These are phyloP conservation scores for Bubo bubo DNA, from an alignment of 2,113 vertebrate species.

Conservation along the genomic window DNA sequence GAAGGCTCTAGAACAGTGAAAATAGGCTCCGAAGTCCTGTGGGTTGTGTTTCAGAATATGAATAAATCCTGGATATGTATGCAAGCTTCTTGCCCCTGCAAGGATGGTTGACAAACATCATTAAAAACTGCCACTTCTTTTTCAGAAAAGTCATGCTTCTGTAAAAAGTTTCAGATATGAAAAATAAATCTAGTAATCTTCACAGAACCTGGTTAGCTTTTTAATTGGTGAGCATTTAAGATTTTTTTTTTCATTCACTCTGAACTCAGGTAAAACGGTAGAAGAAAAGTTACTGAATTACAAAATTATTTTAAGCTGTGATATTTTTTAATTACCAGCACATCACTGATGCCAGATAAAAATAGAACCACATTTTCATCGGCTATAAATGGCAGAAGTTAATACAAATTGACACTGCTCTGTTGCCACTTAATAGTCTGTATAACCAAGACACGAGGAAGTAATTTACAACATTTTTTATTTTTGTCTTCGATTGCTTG, in stretches of 20 bases:
- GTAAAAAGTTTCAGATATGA: neutral
- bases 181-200: neutral
- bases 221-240: neutral
- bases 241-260: neutral
- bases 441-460: neutral
- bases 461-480: neutral
- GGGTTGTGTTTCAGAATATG: neutral
- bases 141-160: neutral
- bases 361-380: neutral
- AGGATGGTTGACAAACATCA: neutral
- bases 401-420: neutral
- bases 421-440: neutral
- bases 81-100: neutral
- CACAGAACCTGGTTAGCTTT: neutral
- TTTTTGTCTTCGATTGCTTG: neutral
- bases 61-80: neutral
- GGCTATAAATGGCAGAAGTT: neutral
- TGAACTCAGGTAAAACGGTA: neutral
- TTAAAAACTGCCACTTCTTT: neutral
- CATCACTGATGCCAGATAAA: neutral
- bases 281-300: neutral
- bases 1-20: neutral
- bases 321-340: constrained; percentile 21
- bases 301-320: neutral
- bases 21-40: neutral